phyloP scores from a whole-genome alignment of 2,113 vertebrate genomes.

The Brachyistius frenatus region DNA sequence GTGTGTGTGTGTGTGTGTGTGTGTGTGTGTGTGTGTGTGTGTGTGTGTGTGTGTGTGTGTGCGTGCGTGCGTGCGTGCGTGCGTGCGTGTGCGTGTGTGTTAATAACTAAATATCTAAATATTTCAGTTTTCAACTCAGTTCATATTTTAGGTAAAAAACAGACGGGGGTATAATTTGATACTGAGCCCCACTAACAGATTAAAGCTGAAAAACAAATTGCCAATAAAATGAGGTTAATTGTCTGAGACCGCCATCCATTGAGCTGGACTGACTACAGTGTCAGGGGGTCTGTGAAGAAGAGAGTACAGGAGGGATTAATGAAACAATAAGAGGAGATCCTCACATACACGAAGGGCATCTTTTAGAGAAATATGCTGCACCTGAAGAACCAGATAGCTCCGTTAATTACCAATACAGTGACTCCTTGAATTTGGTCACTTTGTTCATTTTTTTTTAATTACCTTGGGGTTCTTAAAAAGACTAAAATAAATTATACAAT shows the following conservation, averaged over 20 bases:
- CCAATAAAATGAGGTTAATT: background rate
- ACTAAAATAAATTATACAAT: too few relatives aligned
- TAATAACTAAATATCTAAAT: too few relatives aligned
- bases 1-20: too few relatives aligned
- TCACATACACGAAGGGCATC: background rate
- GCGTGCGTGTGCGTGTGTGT: too few relatives aligned
- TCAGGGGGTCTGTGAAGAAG: background rate
- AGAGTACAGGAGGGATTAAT: background rate
- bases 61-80: too few relatives aligned
- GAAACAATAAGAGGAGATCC: background rate
- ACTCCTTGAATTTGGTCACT: background rate
- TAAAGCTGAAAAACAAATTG: background rate
- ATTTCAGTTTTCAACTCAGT: too few relatives aligned
- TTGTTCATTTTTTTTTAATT: too few relatives aligned
- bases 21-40: too few relatives aligned
- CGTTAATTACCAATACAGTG: background rate
- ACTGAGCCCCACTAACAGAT: too few relatives aligned
- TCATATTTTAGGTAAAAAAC: background rate
- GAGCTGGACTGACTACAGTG: background rate
- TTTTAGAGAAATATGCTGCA: background rate
- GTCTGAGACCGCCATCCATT: background rate
- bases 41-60: too few relatives aligned
- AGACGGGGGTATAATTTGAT: background rate
- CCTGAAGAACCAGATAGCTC: background rate
- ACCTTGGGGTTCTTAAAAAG: too few relatives aligned